Percentiles rank a stretch among this genome's conserved stretches.
phyloP scores from a whole-genome alignment of 2,797 vertebrate species.

The Ctenosaura bakeri region DNA sequence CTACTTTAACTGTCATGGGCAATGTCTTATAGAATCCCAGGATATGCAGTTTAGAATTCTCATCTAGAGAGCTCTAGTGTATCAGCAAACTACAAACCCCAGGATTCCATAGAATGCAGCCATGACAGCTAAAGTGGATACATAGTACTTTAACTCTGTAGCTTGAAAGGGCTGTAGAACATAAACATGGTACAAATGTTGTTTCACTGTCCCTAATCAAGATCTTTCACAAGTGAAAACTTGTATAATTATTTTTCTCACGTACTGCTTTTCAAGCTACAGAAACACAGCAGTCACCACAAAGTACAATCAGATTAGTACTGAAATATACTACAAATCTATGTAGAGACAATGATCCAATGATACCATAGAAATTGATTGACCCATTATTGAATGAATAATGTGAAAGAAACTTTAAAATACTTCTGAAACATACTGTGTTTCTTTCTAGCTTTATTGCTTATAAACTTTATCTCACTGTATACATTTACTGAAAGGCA shows the following conservation, averaged over 20 bases:
- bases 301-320: not conserved
- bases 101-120: too few relatives aligned
- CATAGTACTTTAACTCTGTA: too few relatives aligned
- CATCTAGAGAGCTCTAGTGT: too few relatives aligned
- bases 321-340: not conserved
- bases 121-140: too few relatives aligned
- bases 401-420: constrained; percentile 5
- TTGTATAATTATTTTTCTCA: not conserved
- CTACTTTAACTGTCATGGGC: too few relatives aligned
- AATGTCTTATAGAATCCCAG: too few relatives aligned
- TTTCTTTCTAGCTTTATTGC: not conserved
- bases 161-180: too few relatives aligned
- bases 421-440: not conserved
- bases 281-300: not conserved
- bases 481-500: not conserved
- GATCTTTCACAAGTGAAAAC: not conserved
- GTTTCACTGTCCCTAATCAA: not conserved
- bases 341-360: not conserved
- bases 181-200: not conserved
- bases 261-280: too few relatives aligned
- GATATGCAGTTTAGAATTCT: too few relatives aligned
- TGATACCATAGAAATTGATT: not conserved
- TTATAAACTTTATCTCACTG: not conserved
- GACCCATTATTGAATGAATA: not conserved
- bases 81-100: too few relatives aligned